Percentiles rank a stretch among this genome's conserved stretches.
phyloP scores from a whole-genome alignment of 2,888 invertebrate species.

The Nematopogon swammerdamellus region DNA sequence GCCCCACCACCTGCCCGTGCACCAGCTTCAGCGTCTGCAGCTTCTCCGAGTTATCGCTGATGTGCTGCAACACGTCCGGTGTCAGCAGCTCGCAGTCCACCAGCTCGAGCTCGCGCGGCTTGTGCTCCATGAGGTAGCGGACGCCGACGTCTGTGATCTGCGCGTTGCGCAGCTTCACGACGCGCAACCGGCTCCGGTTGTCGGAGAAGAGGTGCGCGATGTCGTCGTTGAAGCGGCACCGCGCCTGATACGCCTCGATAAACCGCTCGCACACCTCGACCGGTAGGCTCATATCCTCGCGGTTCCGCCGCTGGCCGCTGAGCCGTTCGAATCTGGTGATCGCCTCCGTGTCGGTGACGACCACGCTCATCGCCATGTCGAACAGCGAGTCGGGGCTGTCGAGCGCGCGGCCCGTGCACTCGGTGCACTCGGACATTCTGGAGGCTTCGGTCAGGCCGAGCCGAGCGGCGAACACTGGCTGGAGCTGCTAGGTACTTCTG shows the following conservation, averaged over 20 bases:
- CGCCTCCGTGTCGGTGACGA: constrained; percentile 60
- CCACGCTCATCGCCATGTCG: constrained; percentile 61
- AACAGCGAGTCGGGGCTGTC: constrained; percentile 56
- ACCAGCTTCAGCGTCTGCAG: constrained; percentile 70
- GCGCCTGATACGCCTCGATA: constrained; percentile 56
- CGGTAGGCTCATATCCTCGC: constrained; percentile 64
- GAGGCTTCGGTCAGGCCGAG: too few species aligned
- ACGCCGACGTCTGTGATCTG: constrained; percentile 70
- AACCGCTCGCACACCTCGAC: constrained; percentile 71
- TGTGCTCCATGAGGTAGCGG: constrained; percentile 67
- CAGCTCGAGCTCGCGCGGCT: constrained; percentile 70
- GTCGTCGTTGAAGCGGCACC: constrained; percentile 58
- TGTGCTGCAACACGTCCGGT: constrained; percentile 58
- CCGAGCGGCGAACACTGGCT: too few species aligned
- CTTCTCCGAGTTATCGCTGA: constrained; percentile 67
- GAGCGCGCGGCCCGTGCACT: too few species aligned
- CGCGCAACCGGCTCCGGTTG: constrained; percentile 62
- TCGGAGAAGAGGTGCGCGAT: constrained; percentile 72
- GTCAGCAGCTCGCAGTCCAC: constrained; percentile 70
- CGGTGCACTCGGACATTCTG: too few species aligned
- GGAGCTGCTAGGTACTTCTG: too few species aligned
- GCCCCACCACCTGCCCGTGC: constrained; percentile 59
- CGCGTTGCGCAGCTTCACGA: constrained; percentile 68
- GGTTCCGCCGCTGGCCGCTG: constrained; percentile 33
- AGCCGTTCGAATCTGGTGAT: constrained; percentile 50